A percentile compares a stretch with the other conserved stretches of the same genome.
Conservation (phyloP, 92 coral and sea anemone species). For the Porites rus region DNA sequence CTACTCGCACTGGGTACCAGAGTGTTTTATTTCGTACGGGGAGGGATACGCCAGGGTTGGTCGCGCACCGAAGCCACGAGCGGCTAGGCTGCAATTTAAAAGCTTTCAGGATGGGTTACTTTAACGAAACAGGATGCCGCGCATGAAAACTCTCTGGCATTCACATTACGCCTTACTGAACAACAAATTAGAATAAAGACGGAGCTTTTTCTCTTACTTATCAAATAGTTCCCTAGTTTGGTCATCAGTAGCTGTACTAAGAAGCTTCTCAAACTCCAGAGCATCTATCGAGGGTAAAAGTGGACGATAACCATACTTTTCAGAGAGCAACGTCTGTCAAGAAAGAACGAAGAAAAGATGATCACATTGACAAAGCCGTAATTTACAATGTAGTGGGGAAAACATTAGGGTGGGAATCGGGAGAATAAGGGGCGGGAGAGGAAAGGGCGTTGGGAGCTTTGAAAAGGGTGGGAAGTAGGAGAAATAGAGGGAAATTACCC, state of each 20-base stretch:
- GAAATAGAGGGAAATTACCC: too few species aligned
- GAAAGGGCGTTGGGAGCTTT: background rate
- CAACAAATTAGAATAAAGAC: background rate
- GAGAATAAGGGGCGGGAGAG: background rate
- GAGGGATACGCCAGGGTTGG: too few species aligned
- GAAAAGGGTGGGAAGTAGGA: too few species aligned
- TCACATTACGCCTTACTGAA: background rate
- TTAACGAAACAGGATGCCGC: too few species aligned
- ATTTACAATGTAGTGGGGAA: too few species aligned
- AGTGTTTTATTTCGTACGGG: too few species aligned
- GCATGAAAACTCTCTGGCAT: background rate
- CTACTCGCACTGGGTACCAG: too few species aligned
- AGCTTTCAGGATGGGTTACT: too few species aligned
- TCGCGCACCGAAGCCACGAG: too few species aligned
- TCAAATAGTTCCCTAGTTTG: slow-evolving; percentile 44
- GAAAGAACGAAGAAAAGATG: background rate
- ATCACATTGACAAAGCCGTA: background rate
- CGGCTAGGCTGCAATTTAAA: too few species aligned
- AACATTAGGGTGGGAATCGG: background rate
- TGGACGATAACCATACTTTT: slow-evolving; percentile 91
- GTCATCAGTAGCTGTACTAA: slow-evolving; percentile 57
- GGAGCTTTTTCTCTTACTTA: slow-evolving; percentile 48
- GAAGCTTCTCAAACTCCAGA: slow-evolving; percentile 67
- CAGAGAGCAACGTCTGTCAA: slow-evolving; percentile 77
- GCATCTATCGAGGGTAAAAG: slow-evolving; percentile 67